These are phyloP conservation scores for Caenorhabditis imperialis DNA, from an alignment of 2,888 invertebrate genomes.

Conservation along the genomic window DNA sequence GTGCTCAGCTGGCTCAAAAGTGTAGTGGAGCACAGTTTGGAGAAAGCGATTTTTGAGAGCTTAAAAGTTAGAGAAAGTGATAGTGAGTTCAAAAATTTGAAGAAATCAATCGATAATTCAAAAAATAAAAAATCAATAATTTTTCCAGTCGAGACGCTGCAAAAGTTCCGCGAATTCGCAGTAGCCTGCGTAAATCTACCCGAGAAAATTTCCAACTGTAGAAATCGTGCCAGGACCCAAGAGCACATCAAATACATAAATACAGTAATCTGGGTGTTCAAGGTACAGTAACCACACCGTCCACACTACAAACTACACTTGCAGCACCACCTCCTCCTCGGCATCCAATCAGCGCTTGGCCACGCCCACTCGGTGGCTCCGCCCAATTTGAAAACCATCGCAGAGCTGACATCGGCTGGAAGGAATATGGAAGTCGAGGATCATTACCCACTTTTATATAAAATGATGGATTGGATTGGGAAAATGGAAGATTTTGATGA, in stretches of 20 bases:
- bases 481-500: constrained; percentile 2
- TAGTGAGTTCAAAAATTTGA: no score
- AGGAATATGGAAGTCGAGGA: constrained; percentile 11
- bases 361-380: neutral
- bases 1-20: constrained; percentile 28
- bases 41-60: constrained; percentile 9
- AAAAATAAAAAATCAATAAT: no score
- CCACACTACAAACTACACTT: no score
- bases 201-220: constrained; percentile 33
- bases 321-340: constrained; percentile 8
- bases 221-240: constrained; percentile 2
- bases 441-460: neutral
- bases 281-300: no score
- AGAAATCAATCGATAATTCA: no score
- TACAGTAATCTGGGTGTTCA: neutral
- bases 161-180: constrained; percentile 16
- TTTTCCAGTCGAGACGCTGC: constrained; percentile 8
- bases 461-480: constrained; percentile 6
- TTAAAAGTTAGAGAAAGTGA: neutral
- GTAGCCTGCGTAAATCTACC: constrained; percentile 15
- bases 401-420: constrained; percentile 13
- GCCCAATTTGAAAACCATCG: constrained; percentile 3
- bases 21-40: neutral
- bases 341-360: constrained; percentile 12
- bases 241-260: constrained; percentile 26